Percentiles rank a stretch among this genome's conserved stretches.
Conservation (phyloP, 1,140 invertebrate species). For the Calycopis cecrops region DNA sequence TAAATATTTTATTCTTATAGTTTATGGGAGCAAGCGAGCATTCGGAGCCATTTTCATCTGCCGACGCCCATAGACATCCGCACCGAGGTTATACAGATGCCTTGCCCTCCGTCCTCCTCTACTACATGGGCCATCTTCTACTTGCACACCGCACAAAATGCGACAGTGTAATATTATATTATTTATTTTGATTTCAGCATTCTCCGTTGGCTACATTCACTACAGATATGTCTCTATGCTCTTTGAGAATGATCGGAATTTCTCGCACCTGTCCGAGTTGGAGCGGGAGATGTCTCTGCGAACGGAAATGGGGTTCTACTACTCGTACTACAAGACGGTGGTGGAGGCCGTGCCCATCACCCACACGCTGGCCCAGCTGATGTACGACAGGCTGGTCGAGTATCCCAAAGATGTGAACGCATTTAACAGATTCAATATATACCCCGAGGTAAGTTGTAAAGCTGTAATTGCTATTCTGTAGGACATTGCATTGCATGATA, state of each 20-base stretch:
- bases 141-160: no score
- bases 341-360: slow-evolving; percentile 80
- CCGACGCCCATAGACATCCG: no score
- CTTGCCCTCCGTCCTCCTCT: no score
- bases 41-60: no score
- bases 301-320: slow-evolving; percentile 92
- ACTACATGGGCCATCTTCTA: no score
- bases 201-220: slow-evolving; percentile 60
- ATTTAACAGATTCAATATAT: slow-evolving; percentile 87
- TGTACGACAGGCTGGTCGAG: slow-evolving; percentile 86
- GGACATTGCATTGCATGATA: no score
- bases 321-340: slow-evolving; percentile 90
- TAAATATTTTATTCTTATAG: no score
- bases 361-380: slow-evolving; percentile 79
- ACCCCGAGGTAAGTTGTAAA: slow-evolving; percentile 83
- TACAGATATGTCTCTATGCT: slow-evolving; percentile 81
- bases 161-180: no score
- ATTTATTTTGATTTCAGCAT: slow-evolving; percentile 43
- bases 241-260: slow-evolving; percentile 88
- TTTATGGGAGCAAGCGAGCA: no score
- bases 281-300: slow-evolving; percentile 89
- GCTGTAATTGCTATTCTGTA: slow-evolving; percentile 7
- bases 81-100: no score
- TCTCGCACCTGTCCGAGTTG: slow-evolving; percentile 87
- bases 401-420: slow-evolving; percentile 88